Base-by-base conservation (phyloP, 1,140 invertebrate species). In the Daktulosphaira vitifoliae region DNA sequence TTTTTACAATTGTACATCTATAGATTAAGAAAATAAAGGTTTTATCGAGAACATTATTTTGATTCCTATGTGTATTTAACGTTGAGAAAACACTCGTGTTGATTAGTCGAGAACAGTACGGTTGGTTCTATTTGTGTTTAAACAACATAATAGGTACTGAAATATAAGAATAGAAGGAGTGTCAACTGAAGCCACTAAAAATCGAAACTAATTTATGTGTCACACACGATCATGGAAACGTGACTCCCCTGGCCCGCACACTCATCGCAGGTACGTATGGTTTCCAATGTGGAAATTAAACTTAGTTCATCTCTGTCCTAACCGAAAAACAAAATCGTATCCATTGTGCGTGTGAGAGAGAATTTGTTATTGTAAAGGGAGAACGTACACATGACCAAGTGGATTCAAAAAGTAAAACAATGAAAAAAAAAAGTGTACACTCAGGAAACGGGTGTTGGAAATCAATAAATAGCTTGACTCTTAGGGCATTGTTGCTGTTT, bases 391-490 rank as follows among this genome's bases (percentile, higher is more conserved):
- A 15, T 15, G 39, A n/a, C 3, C 9, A 22, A 38, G 3, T 37
- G 22, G 8, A 42, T 23, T 15, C 18, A 18, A 15, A 42, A 38
- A 22, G 22, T 16, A 44, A 44, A 15, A 53, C 11, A 38, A 16
- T 22, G 38, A n/a, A 23, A 39, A 39, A 44, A 53, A 53, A 23
- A 56, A 59, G 29, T 20, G 1, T 25, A 18, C 33, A 18, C 39
- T 11, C 54, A 59, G 54, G 54, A 59, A 59, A 59, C 39, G 23
- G 20, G 22, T 29, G 54, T n/a, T 59, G 54, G 39, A 44, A 59
- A 59, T 59, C 54, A 59, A 59, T 59, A 59, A 44, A 59, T 59
- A 38, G 11, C n/a, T n/a, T n/a, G n/a, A n/a, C n/a, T n/a, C n/a
- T n/a, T n/a, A n/a, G n/a, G n/a, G n/a, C n/a, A n/a, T n/a, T n/a